Evolutionary conservation across 2,888 invertebrate genomes (phyloP).

Genomic region (Caenorhabditis japonica): DNA sequence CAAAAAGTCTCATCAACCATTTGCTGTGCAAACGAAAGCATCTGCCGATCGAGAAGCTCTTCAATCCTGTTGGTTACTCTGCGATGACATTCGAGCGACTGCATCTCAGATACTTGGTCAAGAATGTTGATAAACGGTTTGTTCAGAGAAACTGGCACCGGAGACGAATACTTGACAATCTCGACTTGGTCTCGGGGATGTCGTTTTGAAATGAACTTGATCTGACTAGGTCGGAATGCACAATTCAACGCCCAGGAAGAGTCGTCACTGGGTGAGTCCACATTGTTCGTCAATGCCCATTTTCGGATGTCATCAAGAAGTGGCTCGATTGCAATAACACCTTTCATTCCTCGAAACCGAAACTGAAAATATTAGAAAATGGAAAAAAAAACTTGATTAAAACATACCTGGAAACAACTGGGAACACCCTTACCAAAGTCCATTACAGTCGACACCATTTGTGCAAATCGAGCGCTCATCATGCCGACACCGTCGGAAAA

Average conservation of each 20-base stretch:
- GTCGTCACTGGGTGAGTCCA: slow-evolving; percentile 23
- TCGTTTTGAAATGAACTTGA: slow-evolving; percentile 58
- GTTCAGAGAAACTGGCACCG: slow-evolving; percentile 75
- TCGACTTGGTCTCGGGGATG: slow-evolving; percentile 62
- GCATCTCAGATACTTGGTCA: slow-evolving; percentile 74
- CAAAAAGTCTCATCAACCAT: slow-evolving; percentile 68
- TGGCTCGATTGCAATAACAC: slow-evolving; percentile 73
- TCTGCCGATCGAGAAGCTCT: slow-evolving; percentile 69
- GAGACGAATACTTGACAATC: slow-evolving; percentile 74
- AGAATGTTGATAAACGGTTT: slow-evolving; percentile 77
- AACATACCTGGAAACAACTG: slow-evolving; percentile 66
- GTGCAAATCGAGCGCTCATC: slow-evolving; percentile 67
- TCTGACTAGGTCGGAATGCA: slow-evolving; percentile 56
- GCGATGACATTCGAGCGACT: slow-evolving; percentile 62
- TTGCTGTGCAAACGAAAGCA: slow-evolving; percentile 62
- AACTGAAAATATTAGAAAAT: slow-evolving; percentile 59
- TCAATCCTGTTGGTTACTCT: slow-evolving; percentile 70
- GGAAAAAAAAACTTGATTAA: background rate
- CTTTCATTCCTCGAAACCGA: slow-evolving; percentile 76
- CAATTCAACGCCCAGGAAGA: slow-evolving; percentile 45
- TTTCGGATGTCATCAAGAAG: slow-evolving; percentile 62
- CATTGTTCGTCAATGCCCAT: slow-evolving; percentile 33
- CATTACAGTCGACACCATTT: slow-evolving; percentile 59
- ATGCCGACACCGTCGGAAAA: slow-evolving; percentile 74
- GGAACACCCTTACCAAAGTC: slow-evolving; percentile 65